These are phyloP conservation scores for Eupithecia exiguata DNA, from an alignment of 2,888 invertebrate genomes.

Conservation along the genomic window DNA sequence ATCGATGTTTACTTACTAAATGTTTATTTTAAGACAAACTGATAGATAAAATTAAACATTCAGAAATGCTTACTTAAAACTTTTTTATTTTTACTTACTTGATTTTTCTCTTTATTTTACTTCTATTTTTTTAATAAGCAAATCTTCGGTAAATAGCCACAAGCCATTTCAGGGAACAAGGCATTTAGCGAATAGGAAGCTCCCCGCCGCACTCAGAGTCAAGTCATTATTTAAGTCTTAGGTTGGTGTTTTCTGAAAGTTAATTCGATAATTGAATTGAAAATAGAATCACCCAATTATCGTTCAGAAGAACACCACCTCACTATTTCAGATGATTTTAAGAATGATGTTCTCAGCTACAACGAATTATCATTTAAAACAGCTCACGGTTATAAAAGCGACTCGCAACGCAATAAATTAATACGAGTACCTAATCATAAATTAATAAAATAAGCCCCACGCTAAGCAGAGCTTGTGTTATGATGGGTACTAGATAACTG, in stretches of 20 bases:
- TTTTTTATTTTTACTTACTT: conserved; percentile 16
- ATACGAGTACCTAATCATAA: too few species aligned
- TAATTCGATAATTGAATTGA: background rate
- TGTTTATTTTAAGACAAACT: conserved; percentile 15
- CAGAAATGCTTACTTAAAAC: conserved; percentile 14
- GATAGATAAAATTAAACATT: conserved; percentile 14
- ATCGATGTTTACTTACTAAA: conserved; percentile 15
- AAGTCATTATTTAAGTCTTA: background rate
- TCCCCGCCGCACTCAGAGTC: background rate
- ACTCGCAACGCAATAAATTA: background rate
- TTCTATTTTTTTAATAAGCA: background rate
- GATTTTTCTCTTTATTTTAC: background rate
- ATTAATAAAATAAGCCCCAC: too few species aligned
- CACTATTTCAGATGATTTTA: background rate
- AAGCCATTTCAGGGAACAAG: background rate
- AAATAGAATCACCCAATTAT: too few species aligned
- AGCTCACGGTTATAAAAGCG: background rate
- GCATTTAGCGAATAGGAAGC: background rate
- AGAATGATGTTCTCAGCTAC: background rate
- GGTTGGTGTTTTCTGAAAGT: background rate
- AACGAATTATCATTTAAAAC: background rate
- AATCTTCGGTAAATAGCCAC: background rate
- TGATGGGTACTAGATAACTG: too few species aligned
- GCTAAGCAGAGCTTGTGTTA: too few species aligned
- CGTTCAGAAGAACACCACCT: background rate